Evolutionary conservation across 2,113 vertebrate species (phyloP), one percentile per base, ranked within the genome.

Genomic region (Strix uralensis): DNA sequence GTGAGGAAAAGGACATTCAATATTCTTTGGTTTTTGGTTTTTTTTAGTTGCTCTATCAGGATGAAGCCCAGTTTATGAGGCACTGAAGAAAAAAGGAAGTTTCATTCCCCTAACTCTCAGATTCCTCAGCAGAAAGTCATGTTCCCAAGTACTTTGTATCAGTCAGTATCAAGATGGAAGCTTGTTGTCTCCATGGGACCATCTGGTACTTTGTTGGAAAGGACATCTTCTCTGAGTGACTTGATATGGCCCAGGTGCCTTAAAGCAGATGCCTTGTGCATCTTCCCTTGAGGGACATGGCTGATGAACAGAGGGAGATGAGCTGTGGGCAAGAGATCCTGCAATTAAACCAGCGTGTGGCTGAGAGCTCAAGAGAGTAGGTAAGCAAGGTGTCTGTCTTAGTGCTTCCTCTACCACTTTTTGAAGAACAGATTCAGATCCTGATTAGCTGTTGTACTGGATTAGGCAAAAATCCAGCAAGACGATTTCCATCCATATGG

Each of bases 321-420:
- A 23, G 30, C 40, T 40, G 32, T 44, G 10, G 47, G 8, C 49
- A 91, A 75, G 74, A 81, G 65, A 57, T 66, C 8, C 42, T 74
- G 38, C 16, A 58, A 11, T 51, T 13, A 57, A 51, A 89, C 10
- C 27, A 38, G 6, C 2, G 2, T 1, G 0, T 36, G 52, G 5
- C 38, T 91, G 84, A 66, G 25, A 79, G 20, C 51, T 57, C 49
- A 26, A n/a, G 20, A 29, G 2, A 55, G 8, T 13, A 46, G 34
- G 11, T 11, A 52, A 46, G 2, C 15, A 40, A 59, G 6, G 11
- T 46, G 8, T 59, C 38, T 9, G 8, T 67, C 55, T 59, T 34
- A 34, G 27, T 47, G 82, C 22, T 82, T 70, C 17, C 29, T 72
- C 46, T 44, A 21, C 40, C 16, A 30, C 7, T 67, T 70, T 92